Base-by-base conservation (phyloP, 2,888 invertebrate genomes). In the Maniola hyperantus region DNA sequence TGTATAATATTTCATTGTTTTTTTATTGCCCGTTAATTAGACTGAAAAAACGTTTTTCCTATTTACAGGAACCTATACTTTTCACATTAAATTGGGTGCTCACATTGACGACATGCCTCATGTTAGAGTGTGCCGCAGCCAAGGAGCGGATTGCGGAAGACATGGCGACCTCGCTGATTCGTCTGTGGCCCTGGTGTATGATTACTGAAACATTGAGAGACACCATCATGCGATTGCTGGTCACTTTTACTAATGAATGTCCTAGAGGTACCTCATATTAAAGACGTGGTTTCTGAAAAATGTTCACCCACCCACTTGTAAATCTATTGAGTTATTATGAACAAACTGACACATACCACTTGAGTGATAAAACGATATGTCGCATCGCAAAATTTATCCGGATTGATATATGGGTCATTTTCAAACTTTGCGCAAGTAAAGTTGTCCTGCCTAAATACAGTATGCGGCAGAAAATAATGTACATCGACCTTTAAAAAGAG, bases 111-210 rank as follows among this genome's bases (percentile, higher is more conserved):
- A 94, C 93, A 72, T 94, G 95, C 78, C 92, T 93, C 67, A 93
- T 95, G 92, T 78, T 93, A 57, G 91, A 93, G 15, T 93, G 93
- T 76, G 73, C 75, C 1, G 67, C 83, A 0, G 94, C 94, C 0
- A 96, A 96, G 78, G 90, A 90, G 20, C 83, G 84, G 42, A 92
- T 94, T 36, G 93, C 93, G 0, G 88, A 92, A 33, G 84, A 91
- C 63, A 79, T 95, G 36, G 92, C 94, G 0, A 92, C 94, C 70
- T 89, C 94, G 0, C 78, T 95, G 11, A 94, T 94, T 76, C 94
- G 95, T 72, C 83, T 95, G 73, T 96, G 96, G 95, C 88, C 93
- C 2, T 95, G 95, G 95, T 93, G 94, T 75, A 93, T 93, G 78
- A 88, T 94, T 74, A 94, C 94, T 33, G 94, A 93, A 60, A 84